A percentile compares a stretch with the other conserved stretches of the same genome.
phyloP scores from a whole-genome alignment of 2,113 vertebrate species.

The Kryptolebias marmoratus region DNA sequence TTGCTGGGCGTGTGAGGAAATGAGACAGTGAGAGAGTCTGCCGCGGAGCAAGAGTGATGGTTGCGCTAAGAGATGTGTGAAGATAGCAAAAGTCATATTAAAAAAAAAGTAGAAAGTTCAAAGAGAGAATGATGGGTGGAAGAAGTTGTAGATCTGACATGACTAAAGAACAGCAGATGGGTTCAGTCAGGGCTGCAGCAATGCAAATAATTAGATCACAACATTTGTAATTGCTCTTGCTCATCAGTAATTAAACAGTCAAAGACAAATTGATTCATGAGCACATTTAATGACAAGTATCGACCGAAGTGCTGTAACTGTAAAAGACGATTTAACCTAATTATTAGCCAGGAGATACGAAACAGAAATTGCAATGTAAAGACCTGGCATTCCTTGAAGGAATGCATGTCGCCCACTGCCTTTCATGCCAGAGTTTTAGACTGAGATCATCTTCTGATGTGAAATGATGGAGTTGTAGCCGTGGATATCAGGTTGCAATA shows the following conservation, averaged over 20 bases:
- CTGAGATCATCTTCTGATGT: no score
- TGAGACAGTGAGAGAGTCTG: conserved; percentile 57
- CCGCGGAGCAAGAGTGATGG: conserved; percentile 39
- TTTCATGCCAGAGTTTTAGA: no score
- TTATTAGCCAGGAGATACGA: no score
- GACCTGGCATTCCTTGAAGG: no score
- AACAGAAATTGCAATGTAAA: no score
- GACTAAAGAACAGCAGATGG: conserved; percentile 30
- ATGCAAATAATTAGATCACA: neutral
- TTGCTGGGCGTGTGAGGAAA: conserved; percentile 74
- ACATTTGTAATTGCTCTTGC: neutral
- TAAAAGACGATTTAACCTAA: no score
- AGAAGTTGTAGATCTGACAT: conserved; percentile 47
- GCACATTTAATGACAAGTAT: no score
- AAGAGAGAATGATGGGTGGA: conserved; percentile 24
- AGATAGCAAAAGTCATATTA: conserved; percentile 65
- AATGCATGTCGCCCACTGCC: no score
- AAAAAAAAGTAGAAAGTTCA: conserved; percentile 44
- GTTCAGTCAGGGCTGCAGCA: conserved; percentile 10
- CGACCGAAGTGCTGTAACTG: no score
- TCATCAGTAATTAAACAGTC: neutral
- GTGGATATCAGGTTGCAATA: no score
- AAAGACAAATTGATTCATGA: no score
- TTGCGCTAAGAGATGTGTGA: conserved; percentile 58
- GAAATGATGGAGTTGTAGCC: no score